Percentiles rank a stretch among this genome's conserved stretches.
phyloP scores from a whole-genome alignment of 2,797 vertebrate genomes.

The Hirundo rustica region DNA sequence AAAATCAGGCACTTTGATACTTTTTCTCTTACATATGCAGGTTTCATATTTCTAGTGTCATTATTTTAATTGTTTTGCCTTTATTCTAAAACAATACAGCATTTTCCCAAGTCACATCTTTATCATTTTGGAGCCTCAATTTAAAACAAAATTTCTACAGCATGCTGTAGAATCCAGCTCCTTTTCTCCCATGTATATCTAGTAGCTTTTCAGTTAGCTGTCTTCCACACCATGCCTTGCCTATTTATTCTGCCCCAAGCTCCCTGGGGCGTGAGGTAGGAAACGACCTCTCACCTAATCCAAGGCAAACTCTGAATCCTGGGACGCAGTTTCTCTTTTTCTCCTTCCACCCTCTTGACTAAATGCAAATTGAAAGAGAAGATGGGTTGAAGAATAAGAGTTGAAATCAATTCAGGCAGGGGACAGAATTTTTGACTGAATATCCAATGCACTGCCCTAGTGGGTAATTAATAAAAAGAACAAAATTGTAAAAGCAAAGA shows the following conservation, averaged over 20 bases:
- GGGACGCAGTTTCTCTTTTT: neutral
- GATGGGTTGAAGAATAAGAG: neutral
- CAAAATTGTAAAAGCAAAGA: neutral
- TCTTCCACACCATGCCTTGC: neutral
- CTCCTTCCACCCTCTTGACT: neutral
- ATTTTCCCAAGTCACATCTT: neutral
- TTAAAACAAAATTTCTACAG: neutral
- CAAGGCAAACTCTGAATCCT: neutral
- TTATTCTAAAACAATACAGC: neutral
- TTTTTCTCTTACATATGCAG: neutral
- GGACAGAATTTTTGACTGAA: neutral
- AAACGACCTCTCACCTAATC: neutral
- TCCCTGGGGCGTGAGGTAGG: neutral
- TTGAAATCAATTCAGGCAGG: neutral
- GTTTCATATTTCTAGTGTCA: neutral
- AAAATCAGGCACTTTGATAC: neutral
- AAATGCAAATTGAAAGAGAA: neutral
- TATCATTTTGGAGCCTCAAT: neutral
- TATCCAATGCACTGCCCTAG: neutral
- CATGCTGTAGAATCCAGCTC: neutral
- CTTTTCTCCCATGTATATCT: neutral
- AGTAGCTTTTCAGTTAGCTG: neutral
- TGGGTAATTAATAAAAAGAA: neutral
- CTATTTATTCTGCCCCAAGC: neutral
- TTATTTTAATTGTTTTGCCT: neutral